These are phyloP conservation scores for Pseudomugil tenellus DNA, from an alignment of 2,797 vertebrate species.

Conservation along the genomic window DNA sequence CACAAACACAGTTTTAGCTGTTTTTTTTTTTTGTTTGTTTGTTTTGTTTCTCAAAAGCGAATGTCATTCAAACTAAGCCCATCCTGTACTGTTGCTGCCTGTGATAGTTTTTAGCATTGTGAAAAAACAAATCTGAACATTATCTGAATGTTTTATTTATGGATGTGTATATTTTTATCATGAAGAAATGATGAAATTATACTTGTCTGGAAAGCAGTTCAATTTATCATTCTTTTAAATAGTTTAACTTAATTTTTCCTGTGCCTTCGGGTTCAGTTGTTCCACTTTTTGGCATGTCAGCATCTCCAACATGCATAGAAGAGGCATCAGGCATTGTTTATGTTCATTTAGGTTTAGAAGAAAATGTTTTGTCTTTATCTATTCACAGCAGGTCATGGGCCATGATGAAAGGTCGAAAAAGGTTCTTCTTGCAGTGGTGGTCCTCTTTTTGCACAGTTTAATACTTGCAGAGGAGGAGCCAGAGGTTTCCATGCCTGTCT, in stretches of 20 bases:
- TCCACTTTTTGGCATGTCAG: slow-evolving; percentile 17
- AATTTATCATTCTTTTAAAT: not conserved
- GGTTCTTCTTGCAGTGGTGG: slow-evolving; percentile 27
- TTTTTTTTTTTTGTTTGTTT: too few relatives aligned
- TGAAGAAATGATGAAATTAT: too few relatives aligned
- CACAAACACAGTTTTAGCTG: not conserved
- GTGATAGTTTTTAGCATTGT: not conserved
- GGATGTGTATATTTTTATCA: too few relatives aligned
- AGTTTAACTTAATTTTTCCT: slow-evolving; percentile 8
- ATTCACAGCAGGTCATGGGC: slow-evolving; percentile 23
- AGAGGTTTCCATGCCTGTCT: slow-evolving; percentile 34
- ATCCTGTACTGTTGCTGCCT: not conserved
- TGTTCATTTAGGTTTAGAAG: slow-evolving; percentile 16
- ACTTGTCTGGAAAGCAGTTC: not conserved
- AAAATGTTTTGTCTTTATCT: not conserved
- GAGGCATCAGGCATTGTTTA: slow-evolving; percentile 11
- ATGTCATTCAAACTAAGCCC: slow-evolving; percentile 24
- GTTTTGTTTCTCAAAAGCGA: too few relatives aligned
- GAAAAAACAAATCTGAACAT: too few relatives aligned
- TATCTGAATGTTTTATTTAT: not conserved
- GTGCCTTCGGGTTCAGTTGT: not conserved
- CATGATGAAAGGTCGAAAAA: slow-evolving; percentile 40
- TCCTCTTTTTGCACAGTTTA: slow-evolving; percentile 20
- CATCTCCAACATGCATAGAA: slow-evolving; percentile 1
- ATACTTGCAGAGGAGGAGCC: slow-evolving; percentile 29